Evolutionary conservation across 2,797 vertebrate species (phyloP).

Genomic region (Pipistrellus pipistrellus): DNA sequence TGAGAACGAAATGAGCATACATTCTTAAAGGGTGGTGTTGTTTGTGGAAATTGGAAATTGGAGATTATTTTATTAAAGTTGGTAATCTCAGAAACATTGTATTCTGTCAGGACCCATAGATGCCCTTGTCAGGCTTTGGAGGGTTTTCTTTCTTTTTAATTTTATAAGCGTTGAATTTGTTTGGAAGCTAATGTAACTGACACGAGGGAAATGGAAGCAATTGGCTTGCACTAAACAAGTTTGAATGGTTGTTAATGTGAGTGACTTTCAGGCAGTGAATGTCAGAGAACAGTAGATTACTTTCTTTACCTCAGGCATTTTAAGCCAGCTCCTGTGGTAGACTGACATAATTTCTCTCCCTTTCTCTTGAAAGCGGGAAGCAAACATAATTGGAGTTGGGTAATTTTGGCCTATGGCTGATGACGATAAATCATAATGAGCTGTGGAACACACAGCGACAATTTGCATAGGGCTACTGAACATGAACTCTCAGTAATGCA

Average conservation of each 20-base stretch:
- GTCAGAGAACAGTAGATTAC: slow-evolving; percentile 90
- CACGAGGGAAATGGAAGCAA: slow-evolving; percentile 87
- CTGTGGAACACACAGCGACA: slow-evolving; percentile 85
- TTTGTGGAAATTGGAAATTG: slow-evolving; percentile 79
- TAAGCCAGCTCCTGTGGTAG: slow-evolving; percentile 88
- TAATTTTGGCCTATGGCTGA: slow-evolving; percentile 90
- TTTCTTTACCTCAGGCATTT: slow-evolving; percentile 89
- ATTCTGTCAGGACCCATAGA: slow-evolving; percentile 72
- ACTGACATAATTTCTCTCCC: slow-evolving; percentile 81
- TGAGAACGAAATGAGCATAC: slow-evolving; percentile 26
- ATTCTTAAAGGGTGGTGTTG: slow-evolving; percentile 23
- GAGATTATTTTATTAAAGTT: slow-evolving; percentile 81
- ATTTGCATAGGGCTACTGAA: slow-evolving; percentile 85
- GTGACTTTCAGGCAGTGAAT: slow-evolving; percentile 89
- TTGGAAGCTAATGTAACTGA: slow-evolving; percentile 86
- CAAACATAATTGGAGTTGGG: slow-evolving; percentile 89
- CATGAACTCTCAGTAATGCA: slow-evolving; percentile 81
- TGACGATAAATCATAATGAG: slow-evolving; percentile 90
- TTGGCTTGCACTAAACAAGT: slow-evolving; percentile 89
- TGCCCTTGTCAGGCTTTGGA: slow-evolving; percentile 76
- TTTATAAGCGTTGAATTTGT: slow-evolving; percentile 85
- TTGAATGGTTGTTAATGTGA: slow-evolving; percentile 89
- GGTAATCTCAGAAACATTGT: slow-evolving; percentile 71
- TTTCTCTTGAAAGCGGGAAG: slow-evolving; percentile 83
- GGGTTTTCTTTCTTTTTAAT: slow-evolving; percentile 83